Percentiles rank a stretch among this genome's conserved stretches.
phyloP scores from a whole-genome alignment of 2,797 vertebrate genomes.

The Thripadectes ignobilis region DNA sequence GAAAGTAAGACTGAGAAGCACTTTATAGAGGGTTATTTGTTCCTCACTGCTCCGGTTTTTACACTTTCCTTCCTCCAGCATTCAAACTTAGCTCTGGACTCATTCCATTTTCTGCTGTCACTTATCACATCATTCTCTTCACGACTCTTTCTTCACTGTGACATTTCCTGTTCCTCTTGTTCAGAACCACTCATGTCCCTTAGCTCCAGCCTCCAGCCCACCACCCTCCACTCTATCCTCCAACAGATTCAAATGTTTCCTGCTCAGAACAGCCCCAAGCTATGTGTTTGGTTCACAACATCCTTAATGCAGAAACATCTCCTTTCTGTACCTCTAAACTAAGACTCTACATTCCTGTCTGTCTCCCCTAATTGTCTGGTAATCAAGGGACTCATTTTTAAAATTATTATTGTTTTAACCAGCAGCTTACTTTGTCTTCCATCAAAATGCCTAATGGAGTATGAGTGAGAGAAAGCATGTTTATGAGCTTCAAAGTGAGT shows the following conservation, averaged over 20 bases:
- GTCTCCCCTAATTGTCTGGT: background rate
- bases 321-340: background rate
- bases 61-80: background rate
- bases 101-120: background rate
- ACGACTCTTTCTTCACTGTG: background rate
- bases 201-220: background rate
- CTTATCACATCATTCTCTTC: background rate
- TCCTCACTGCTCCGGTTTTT: background rate
- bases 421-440: background rate
- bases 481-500: background rate
- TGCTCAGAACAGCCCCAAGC: background rate
- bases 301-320: background rate
- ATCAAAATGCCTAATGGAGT: background rate
- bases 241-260: background rate
- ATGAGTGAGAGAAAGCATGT: background rate
- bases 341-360: background rate
- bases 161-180: background rate
- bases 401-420: background rate
- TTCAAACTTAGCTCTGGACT: background rate
- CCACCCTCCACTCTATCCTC: background rate
- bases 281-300: rapidly evolving
- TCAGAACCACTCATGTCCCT: background rate
- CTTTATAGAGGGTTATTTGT: background rate
- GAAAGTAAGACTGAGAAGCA: background rate
- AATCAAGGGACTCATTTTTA: background rate